A percentile compares a stretch with the other conserved stretches of the same genome.
Conservation (phyloP, 2,113 vertebrate species). For the Leiothrix lutea region DNA sequence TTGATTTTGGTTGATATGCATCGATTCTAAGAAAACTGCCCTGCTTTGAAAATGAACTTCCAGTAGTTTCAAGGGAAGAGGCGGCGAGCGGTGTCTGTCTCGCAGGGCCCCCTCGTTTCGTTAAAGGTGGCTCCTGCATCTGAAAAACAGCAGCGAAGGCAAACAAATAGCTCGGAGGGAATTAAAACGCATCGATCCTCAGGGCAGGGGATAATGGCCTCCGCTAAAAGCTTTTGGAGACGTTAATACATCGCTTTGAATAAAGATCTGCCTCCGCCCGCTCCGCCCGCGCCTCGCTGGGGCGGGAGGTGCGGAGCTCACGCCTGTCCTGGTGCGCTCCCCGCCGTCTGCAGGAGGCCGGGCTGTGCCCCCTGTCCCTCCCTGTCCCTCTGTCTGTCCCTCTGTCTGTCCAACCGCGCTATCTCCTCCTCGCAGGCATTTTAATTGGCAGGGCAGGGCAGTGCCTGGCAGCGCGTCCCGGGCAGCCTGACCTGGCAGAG, state of each 20-base stretch:
- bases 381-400: background rate
- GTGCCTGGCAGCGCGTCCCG: background rate
- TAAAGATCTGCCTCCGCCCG: slow-evolving; percentile 29
- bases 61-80: slow-evolving; percentile 65
- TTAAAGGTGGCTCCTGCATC: slow-evolving; percentile 40
- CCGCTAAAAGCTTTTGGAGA: slow-evolving; percentile 70
- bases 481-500: background rate
- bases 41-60: slow-evolving; percentile 78
- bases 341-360: background rate
- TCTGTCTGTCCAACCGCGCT: background rate
- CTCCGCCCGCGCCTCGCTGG: background rate
- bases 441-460: background rate
- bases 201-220: slow-evolving; percentile 59
- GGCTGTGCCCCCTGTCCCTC: background rate
- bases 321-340: accelerated
- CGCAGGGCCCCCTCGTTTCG: slow-evolving; percentile 56
- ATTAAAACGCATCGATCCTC: slow-evolving; percentile 78
- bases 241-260: slow-evolving; percentile 24
- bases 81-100: background rate
- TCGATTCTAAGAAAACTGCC: slow-evolving; percentile 76
- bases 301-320: background rate
- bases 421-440: background rate
- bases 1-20: slow-evolving; percentile 79
- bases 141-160: slow-evolving; percentile 55
- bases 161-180: slow-evolving; percentile 73